phyloP scores from a whole-genome alignment of 2,888 invertebrate species.

The Macaria liturata region DNA sequence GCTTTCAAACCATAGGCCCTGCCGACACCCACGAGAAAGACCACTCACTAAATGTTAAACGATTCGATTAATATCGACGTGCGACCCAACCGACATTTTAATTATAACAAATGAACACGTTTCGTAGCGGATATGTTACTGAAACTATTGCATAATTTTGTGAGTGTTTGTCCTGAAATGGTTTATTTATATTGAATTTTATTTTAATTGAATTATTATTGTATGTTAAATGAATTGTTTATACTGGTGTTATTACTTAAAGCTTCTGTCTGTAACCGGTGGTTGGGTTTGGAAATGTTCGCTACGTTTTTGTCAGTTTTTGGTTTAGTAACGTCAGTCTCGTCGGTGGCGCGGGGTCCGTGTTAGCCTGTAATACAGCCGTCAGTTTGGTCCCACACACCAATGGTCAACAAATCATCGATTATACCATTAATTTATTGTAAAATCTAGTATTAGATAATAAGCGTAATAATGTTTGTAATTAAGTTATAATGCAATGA shows the following conservation, averaged over 20 bases:
- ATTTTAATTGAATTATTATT: too few species aligned
- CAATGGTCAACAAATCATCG: constrained; percentile 10
- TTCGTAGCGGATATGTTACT: too few species aligned
- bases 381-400: constrained; percentile 18
- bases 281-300: too few species aligned
- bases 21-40: not conserved
- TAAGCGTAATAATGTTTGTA: constrained; percentile 49
- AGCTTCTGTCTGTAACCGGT: too few species aligned
- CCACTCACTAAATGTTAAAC: not conserved
- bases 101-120: not conserved
- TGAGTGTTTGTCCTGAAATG: not conserved
- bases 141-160: not conserved
- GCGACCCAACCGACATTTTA: not conserved
- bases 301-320: too few species aligned
- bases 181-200: too few species aligned
- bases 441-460: constrained; percentile 39
- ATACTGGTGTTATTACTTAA: too few species aligned
- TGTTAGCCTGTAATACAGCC: too few species aligned
- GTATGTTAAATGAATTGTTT: too few species aligned
- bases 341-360: too few species aligned
- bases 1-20: not conserved
- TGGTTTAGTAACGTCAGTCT: too few species aligned
- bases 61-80: not conserved
- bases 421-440: constrained; percentile 15
- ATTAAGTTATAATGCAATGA: constrained; percentile 38